Percentiles rank a stretch among this genome's conserved stretches.
phyloP scores from a whole-genome alignment of 2,113 vertebrate species.

The Dascyllus trimaculatus region DNA sequence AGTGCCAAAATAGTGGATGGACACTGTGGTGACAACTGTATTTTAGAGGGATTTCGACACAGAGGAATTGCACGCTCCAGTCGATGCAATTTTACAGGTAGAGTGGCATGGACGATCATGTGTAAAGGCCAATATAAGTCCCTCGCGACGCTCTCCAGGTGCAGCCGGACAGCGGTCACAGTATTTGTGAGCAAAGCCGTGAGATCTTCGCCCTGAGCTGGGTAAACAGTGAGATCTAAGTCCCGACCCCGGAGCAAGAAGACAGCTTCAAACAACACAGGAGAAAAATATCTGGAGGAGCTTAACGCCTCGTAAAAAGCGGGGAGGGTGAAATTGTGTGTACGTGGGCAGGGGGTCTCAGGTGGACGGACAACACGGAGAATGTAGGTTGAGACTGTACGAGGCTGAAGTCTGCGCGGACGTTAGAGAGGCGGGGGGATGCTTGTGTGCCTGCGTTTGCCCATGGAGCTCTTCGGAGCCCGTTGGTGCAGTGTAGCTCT shows the following conservation, averaged over 20 bases:
- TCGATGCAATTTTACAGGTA: constrained; percentile 31
- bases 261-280: not conserved
- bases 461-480: constrained; percentile 46
- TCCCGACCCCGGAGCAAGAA: constrained; percentile 25
- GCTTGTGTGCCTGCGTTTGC: constrained; percentile 4
- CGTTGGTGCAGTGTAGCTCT: constrained; percentile 63
- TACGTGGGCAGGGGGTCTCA: not conserved
- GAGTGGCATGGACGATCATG: not conserved
- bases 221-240: constrained; percentile 38
- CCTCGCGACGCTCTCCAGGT: not conserved
- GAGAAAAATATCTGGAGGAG: not conserved
- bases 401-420: constrained; percentile 2
- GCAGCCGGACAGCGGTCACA: constrained; percentile 23
- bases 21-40: not conserved
- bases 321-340: not conserved
- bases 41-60: constrained; percentile 18
- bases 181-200: constrained; percentile 38
- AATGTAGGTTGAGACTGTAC: not conserved
- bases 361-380: constrained; percentile 1
- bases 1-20: not conserved
- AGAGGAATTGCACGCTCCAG: constrained; percentile 4
- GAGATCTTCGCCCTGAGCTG: constrained; percentile 42
- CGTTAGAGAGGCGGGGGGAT: constrained; percentile 10
- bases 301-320: not conserved
- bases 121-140: constrained; percentile 1